These are phyloP conservation scores for Apolygus lucorum DNA, from an alignment of 1,140 invertebrate species.

Conservation along the genomic window DNA sequence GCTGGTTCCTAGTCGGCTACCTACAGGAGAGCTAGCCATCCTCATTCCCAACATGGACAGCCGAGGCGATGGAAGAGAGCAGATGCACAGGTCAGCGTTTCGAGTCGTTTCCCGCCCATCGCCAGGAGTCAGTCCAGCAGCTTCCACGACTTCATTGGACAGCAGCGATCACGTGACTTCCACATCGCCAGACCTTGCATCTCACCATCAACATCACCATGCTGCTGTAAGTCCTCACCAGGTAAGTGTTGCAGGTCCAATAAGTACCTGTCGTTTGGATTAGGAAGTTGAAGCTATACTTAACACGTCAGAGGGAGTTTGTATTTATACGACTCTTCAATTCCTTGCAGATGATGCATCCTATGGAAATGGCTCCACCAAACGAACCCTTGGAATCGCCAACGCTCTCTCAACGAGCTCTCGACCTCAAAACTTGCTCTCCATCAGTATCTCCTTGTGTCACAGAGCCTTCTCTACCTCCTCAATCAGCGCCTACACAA, in stretches of 20 bases:
- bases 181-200: slow-evolving; percentile 4
- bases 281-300: no score
- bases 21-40: slow-evolving; percentile 66
- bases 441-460: no score
- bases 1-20: slow-evolving; percentile 58
- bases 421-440: no score
- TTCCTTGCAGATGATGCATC: no score
- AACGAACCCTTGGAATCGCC: not conserved
- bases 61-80: slow-evolving; percentile 35
- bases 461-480: no score
- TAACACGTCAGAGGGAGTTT: no score
- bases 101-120: slow-evolving; percentile 3
- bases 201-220: not conserved
- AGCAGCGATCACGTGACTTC: slow-evolving; percentile 12
- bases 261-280: no score
- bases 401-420: not conserved
- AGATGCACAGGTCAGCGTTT: slow-evolving; percentile 22
- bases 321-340: no score
- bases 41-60: slow-evolving; percentile 51
- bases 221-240: not conserved
- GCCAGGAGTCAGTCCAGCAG: slow-evolving; percentile 3
- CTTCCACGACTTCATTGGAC: slow-evolving; percentile 10
- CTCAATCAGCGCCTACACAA: not conserved
- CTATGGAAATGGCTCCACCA: not conserved
- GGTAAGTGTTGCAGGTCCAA: no score